Conservation (phyloP, 2,113 vertebrate species). For the Gobius niger region DNA sequence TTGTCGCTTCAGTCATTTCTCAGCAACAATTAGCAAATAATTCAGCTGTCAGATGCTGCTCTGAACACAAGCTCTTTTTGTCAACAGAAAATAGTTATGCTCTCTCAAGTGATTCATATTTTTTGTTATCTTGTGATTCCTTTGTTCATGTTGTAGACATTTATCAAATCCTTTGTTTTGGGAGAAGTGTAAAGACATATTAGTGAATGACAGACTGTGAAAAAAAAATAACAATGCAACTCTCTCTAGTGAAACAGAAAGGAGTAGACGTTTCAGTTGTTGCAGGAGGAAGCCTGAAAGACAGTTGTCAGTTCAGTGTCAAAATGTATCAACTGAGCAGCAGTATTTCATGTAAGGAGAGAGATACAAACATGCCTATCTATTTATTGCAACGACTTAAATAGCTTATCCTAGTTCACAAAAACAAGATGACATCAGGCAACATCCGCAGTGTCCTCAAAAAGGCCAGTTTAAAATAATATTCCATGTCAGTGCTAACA, state of each 20-base stretch:
- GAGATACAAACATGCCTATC: neutral
- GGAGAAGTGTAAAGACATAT: neutral
- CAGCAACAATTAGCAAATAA: neutral
- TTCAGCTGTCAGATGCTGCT: neutral
- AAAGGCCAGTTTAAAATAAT: neutral
- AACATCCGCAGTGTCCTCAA: neutral
- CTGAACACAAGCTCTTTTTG: neutral
- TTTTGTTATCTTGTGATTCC: neutral
- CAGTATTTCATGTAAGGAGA: neutral
- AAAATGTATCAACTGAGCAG: neutral
- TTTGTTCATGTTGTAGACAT: constrained; percentile 4
- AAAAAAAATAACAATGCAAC: neutral
- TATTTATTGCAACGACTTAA: neutral
- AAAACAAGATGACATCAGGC: neutral
- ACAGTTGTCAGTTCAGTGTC: neutral
- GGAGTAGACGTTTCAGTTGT: neutral
- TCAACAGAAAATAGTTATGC: neutral
- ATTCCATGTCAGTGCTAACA: neutral
- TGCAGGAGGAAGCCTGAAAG: neutral
- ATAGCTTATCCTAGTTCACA: neutral
- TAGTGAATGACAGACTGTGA: constrained; percentile 1
- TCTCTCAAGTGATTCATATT: neutral
- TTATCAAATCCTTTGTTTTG: neutral
- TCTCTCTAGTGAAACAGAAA: neutral
- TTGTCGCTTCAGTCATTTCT: neutral